These are phyloP conservation scores for Axinella damicornis DNA, from an alignment of 37 sponge, comb jelly and placozoan species.

Conservation along the genomic window DNA sequence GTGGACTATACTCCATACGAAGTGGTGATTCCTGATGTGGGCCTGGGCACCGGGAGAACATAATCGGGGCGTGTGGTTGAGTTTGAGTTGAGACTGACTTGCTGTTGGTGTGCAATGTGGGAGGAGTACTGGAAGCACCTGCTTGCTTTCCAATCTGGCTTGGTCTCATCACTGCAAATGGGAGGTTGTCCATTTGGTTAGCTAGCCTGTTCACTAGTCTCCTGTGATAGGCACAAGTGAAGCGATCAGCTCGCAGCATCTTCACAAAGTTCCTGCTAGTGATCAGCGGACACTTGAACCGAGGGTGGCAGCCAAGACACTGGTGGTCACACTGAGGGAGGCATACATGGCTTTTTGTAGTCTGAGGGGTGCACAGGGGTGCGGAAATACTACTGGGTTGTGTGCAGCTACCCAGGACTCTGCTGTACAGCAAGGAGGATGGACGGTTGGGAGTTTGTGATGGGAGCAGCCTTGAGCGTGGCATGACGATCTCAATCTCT, in stretches of 20 bases:
- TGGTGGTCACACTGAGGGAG: background rate
- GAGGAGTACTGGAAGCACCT: too few species aligned
- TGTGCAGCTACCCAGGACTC: too few species aligned
- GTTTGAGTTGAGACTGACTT: too few species aligned
- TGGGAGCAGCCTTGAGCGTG: background rate
- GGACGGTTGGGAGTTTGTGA: background rate
- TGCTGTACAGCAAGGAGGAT: background rate
- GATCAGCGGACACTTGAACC: conserved; percentile 9
- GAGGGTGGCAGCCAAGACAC: conserved; percentile 23
- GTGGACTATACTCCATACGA: too few species aligned
- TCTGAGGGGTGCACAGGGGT: background rate
- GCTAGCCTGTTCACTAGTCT: background rate
- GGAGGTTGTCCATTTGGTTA: background rate
- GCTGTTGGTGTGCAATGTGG: too few species aligned
- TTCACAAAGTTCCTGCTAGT: conserved; percentile 15
- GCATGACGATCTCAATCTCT: background rate
- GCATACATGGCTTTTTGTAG: background rate
- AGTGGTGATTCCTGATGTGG: too few species aligned
- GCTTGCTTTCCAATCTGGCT: too few species aligned
- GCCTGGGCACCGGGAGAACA: too few species aligned
- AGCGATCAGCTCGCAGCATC: background rate
- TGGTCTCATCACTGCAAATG: too few species aligned
- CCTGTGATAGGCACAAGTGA: conserved; percentile 30
- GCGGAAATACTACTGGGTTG: background rate
- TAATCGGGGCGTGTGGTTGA: too few species aligned